Evolutionary conservation across 2,113 vertebrate species (phyloP), one percentile per base, ranked within the genome.

Genomic region (Anarhynchus alexandrinus): DNA sequence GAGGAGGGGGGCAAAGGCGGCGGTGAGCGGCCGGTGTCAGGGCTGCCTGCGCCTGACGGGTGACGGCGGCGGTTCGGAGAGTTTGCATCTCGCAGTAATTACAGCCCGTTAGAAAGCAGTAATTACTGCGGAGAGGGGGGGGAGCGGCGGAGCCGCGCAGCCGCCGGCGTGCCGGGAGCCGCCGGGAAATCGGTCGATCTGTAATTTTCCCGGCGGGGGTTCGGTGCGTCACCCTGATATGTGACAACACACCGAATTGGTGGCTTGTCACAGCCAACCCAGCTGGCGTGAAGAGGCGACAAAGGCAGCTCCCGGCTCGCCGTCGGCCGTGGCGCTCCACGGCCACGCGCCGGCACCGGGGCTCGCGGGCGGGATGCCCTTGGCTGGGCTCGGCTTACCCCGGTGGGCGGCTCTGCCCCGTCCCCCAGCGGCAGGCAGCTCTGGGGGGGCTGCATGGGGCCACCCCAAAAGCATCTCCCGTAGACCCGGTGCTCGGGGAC

Each of bases 41-140:
- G 78, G 52, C 94, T 71, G 94, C 79, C 81, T 42, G 67, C 3
- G 32, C 67, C 54, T 70, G 87, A 58, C 14, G 64, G 91, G 82
- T 94, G 96, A 57, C 7, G 38, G 38, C 23, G 10, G 72, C 5
- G 93, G 62, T 66, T 74, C 0, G 43, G 62, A 71, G 67, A 82
- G 95, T 88, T 93, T 73, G 91, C 84, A 7, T 93, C 94, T 69
- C 15, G 5, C 89, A 80, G 90, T 96, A 96, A 97, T 98, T 97
- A 87, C 36, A 74, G 96, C 72, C 86, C 76, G 9, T 77, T 82
- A 51, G 95, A 86, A 97, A 97, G 97, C 97, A 58, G 95, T 93
- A 96, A 97, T 97, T 97, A 96, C 67, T 22, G 87, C 12, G 18
- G 92, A 32, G 91, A 73, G 91, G 74, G n/a, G n/a, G n/a, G 77